Percentiles rank a stretch among this genome's conserved stretches.
Conservation (phyloP, 2,113 vertebrate genomes). For the Channa argus region DNA sequence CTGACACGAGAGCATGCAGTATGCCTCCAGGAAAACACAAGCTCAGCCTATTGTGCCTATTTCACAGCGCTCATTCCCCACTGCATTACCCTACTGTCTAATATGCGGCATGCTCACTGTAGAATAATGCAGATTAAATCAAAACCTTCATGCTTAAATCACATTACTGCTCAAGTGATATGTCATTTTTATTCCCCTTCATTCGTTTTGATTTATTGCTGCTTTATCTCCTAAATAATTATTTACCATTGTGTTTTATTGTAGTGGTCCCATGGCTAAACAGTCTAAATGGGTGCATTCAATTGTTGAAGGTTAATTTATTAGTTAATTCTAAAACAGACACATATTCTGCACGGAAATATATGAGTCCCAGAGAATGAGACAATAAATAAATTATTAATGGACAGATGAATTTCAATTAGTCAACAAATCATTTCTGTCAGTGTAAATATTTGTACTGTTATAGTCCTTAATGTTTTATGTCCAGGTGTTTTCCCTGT, state of each 20-base stretch:
- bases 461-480: neutral
- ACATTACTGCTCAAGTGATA: slow-evolving; percentile 47
- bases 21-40: slow-evolving; percentile 76
- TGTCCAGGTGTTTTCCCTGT: slow-evolving; percentile 35
- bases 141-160: slow-evolving; percentile 57
- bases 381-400: slow-evolving; percentile 51
- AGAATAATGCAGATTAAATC: slow-evolving; percentile 63
- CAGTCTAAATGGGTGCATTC: slow-evolving; percentile 61
- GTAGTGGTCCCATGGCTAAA: slow-evolving; percentile 66
- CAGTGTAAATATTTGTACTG: slow-evolving; percentile 1
- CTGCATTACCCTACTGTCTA: slow-evolving; percentile 51
- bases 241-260: slow-evolving; percentile 60
- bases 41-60: slow-evolving; percentile 72
- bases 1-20: slow-evolving; percentile 76
- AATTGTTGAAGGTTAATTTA: slow-evolving; percentile 63
- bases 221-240: slow-evolving; percentile 59
- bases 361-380: slow-evolving; percentile 24
- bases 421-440: slow-evolving; percentile 9
- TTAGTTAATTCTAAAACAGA: slow-evolving; percentile 60
- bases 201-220: slow-evolving; percentile 59
- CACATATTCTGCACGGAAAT: slow-evolving; percentile 18
- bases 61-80: slow-evolving; percentile 52
- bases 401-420: slow-evolving; percentile 12
- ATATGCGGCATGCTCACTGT: slow-evolving; percentile 42
- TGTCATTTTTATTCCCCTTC: slow-evolving; percentile 37